A percentile compares a stretch with the other conserved stretches of the same genome.
Conservation (phyloP, 2,113 vertebrate species). For the Oplegnathus fasciatus region DNA sequence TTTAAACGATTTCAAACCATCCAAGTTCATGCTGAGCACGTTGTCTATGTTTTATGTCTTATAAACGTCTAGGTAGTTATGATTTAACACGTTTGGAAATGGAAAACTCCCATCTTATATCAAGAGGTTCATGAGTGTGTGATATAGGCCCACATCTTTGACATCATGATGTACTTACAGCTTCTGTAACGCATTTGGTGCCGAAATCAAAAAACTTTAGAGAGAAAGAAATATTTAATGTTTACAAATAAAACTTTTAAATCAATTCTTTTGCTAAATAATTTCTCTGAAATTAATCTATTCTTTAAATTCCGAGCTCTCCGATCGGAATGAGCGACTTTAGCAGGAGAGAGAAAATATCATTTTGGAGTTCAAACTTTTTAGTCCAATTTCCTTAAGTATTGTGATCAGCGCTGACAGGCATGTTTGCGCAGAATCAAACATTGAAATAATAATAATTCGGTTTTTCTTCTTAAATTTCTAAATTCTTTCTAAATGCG, state of each 20-base stretch:
- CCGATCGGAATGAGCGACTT: neutral
- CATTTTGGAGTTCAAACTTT: neutral
- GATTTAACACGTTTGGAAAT: slow-evolving; percentile 83
- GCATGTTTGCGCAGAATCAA: slow-evolving; percentile 3
- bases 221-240: slow-evolving; percentile 97
- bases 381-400: neutral
- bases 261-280: slow-evolving; percentile 73
- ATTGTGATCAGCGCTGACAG: slow-evolving; percentile 2
- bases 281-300: slow-evolving; percentile 68
- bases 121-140: slow-evolving; percentile 85
- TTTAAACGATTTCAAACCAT: slow-evolving; percentile 91
- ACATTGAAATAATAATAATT: neutral
- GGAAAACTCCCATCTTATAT: slow-evolving; percentile 83
- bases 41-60: slow-evolving; percentile 90
- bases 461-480: neutral
- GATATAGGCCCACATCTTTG: slow-evolving; percentile 84
- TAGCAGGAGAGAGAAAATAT: neutral
- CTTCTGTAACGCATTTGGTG: slow-evolving; percentile 84
- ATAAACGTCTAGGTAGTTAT: slow-evolving; percentile 88
- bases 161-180: slow-evolving; percentile 87
- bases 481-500: neutral
- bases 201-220: slow-evolving; percentile 89
- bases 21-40: slow-evolving; percentile 93
- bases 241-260: slow-evolving; percentile 97
- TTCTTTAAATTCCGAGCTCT: slow-evolving; percentile 31